Evolutionary conservation across 1,140 invertebrate species (phyloP), one percentile per base, ranked within the genome.

Genomic region (Zaprionus ornatus): DNA sequence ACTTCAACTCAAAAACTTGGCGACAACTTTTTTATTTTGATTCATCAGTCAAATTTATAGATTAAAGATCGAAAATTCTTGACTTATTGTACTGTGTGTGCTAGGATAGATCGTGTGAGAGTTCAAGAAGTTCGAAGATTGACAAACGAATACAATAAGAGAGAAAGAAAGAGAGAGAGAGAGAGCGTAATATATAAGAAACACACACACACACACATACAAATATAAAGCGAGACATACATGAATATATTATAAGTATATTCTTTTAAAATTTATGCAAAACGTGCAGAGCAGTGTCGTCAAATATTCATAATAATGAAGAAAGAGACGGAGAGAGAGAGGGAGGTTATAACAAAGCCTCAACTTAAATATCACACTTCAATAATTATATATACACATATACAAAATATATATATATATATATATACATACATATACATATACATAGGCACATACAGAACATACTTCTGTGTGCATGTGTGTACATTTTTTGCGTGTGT

Each of bases 261-360:
- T 90, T 90, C 86, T 90, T 90, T 90, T 90, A 90, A 90, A 82
- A 85, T 90, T 90, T 90, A 91, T 77, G 84, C 80, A 81, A 83
- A 15, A 52, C 42, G 56, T 56, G 68, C 61, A 56, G 37, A 61
- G 62, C 50, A 50, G 54, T 52, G 56, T 52, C 52, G 60, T 64
- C 60, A 27, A 72, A 65, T 40, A 60, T 50, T 57, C 40, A 7
- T 3, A 45, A n/a, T 9, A 7, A 50, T 15, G 23, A 64, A 64
- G 5, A 60, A 7, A 73, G 69, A 29, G 62, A 23, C 23, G 42
- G 32, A 63, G 21, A 19, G 29, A 45, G 9, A 23, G 54, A 23
- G 21, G 21, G 23, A 50, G 54, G 55, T 82, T 82, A 72, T 55
- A 77, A 63, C 40, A 32, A 61, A 68, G 48, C 40, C 40, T 67